Evolutionary conservation across 2,888 invertebrate species (phyloP), one percentile per base, ranked within the genome.

Genomic region (Dorcus parallelipipedus): DNA sequence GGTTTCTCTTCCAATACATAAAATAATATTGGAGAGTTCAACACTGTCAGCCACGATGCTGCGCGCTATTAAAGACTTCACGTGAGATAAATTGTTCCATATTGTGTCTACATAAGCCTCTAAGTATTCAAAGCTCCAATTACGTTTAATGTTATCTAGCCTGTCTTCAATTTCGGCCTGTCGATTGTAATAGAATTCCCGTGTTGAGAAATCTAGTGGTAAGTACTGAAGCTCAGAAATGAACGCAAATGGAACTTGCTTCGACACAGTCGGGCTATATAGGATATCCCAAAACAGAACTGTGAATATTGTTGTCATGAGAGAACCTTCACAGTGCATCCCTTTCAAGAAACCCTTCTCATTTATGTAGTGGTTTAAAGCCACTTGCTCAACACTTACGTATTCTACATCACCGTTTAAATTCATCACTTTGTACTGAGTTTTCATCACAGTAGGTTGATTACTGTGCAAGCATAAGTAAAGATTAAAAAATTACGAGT

Each of bases 261-360:
- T 65, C 56, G 39, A 40, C 23, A 45, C 23, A 4, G 9, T 40
- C n/a, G 63, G 61, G 38, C 77, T 73, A 68, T 86, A 90, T 49
- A 95, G 84, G 2, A 91, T 84, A 64, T 93, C 89, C 92, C 93
- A 94, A 76, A 93, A 91, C 6, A 90, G 65, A 8, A 77, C 56
- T 38, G 65, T 62, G 60, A 76, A 75, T 1, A 73, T 54, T 9
- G 70, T 68, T 47, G 51, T 61, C 9, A 77, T 60, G 20, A 76
- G 56, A 3, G 62, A 52, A 14, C 76, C 76, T 64, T 77, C 78
- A 56, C 73, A 76, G 56, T 78, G 76, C 9, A 65, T 64, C 71
- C 83, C 85, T 64, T 79, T 72, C 3, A 76, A 69, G 69, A 77
- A 85, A 7, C 82, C 84, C 58, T 76, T 64, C 40, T 63, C 49